Evolutionary conservation across 2,113 vertebrate species (phyloP), one percentile per base, ranked within the genome.

Genomic region (Indicator indicator): DNA sequence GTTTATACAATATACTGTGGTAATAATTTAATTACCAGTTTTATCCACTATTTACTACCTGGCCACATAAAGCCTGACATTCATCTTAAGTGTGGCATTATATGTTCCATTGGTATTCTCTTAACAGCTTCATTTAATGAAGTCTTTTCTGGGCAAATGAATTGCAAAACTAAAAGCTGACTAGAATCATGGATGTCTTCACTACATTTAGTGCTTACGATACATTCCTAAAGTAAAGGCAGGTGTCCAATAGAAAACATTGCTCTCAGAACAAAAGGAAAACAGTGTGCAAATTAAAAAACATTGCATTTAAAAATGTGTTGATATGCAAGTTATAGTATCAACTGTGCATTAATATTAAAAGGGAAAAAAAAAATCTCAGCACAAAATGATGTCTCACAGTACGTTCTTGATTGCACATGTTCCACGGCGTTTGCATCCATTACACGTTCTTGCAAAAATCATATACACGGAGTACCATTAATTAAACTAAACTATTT

Each of bases 21-120:
- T 98, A 98, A 98, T 97, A 98, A 98, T 97, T 98, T 98, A 97
- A 98, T 98, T 98, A 98, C 98, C 98, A 98, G 98, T 98, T 97
- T 99, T 96, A 98, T 97, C 97, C 98, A 98, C 98, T 97, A 98
- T 98, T 98, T 97, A 98, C 98, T 98, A 98, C 96, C 97, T 98
- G 98, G 99, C 99, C 98, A 98, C 98, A 98, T 98, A 97, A 98
- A 99, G 98, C 98, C 98, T 98, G 98, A 99, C 98, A 99, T 99
- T 99, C 98, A 98, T 98, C 98, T 98, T 98, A 99, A 97, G 98
- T 98, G 97, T 95, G 98, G 98, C 97, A 96, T 97, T 98, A 92
- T 95, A 97, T 65, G 94, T 50, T 97, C 96, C 95, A 97, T 64
- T 96, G 83, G 87, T 98, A 94, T 96, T 96, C 97, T 97, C 96